Conservation (phyloP, 2,797 vertebrate species). For the Brachyalestes nurse region DNA sequence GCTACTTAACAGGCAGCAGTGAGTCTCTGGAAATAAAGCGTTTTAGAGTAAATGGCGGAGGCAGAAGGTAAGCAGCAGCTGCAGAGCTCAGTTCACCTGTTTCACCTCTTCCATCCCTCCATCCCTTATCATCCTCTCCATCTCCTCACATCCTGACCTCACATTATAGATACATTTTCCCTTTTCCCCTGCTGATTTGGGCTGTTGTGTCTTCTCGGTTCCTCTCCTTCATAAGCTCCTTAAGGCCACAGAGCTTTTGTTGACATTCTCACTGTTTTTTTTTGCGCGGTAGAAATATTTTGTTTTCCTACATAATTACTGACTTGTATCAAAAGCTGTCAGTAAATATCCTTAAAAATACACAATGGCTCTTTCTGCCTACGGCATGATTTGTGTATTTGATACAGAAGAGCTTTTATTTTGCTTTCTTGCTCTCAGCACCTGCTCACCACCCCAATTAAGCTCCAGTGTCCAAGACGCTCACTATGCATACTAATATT, state of each 20-base stretch:
- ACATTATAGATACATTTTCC: neutral
- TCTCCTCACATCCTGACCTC: neutral
- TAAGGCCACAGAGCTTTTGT: neutral
- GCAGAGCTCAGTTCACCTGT: neutral
- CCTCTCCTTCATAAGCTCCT: neutral
- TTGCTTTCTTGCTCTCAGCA: neutral
- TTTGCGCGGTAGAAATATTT: no score
- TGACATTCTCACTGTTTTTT: no score
- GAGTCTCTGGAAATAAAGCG: neutral
- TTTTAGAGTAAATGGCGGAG: slow-evolving; percentile 47
- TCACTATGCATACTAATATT: no score
- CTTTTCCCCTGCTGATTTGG: neutral
- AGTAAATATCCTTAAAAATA: no score
- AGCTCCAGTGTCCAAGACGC: no score
- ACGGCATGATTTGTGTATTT: neutral
- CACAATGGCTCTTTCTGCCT: no score
- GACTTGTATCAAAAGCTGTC: no score
- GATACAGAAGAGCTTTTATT: slow-evolving; percentile 2
- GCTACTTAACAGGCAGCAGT: neutral
- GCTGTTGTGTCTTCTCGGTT: neutral
- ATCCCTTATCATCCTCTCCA: neutral
- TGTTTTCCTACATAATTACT: no score
- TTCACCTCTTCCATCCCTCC: neutral
- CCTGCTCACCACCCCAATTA: neutral
- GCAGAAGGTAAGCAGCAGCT: slow-evolving; percentile 49